Base-by-base conservation (phyloP, 2,888 invertebrate genomes). In the Tenthredo notha region DNA sequence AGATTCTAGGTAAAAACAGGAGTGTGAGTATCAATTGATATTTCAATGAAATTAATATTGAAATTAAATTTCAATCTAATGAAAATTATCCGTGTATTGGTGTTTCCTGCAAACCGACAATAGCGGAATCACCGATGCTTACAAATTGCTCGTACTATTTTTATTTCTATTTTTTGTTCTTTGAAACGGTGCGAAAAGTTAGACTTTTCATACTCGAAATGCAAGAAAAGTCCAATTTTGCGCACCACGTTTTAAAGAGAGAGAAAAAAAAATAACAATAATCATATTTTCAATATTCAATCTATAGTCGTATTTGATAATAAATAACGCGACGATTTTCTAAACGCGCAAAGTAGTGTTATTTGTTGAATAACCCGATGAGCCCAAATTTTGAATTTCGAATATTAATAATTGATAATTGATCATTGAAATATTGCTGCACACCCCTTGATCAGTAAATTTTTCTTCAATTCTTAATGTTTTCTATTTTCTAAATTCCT, bases 391-490 rank as follows among this genome's bases (percentile, higher is more conserved):
- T 61, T 61, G 21, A 61, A 61, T 25, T 61, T 61, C 25, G 9
- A 21, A 61, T 25, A 2, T 25, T 25, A 2, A 61, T 2, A 50
- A 74, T 47, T 25, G 9, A 61, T 10, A 54, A 75, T 47, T 25
- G 9, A 61, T 10, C n/a, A 75, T 47, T 75, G 75, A 47, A 75
- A 75, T 75, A 75, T 75, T 75, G 75, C 75, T 75, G 75, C 75
- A 75, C 75, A 75, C 75, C 47, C 75, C 75, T 12, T 47, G 47
- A 47, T 47, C 15, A 75, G 18, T 75, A 18, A 75, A 75, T 18
- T 21, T 25, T 12, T 12, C 12, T 2, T 61, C 4, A 61, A 21
- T 61, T 61, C 9, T 29, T 12, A 21, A n/a, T 54, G 18, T 54
- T n/a, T 54, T n/a, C 75, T 21, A 47, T 47, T 75, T 47, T 75